These are phyloP conservation scores for Philereme vetulata DNA, from an alignment of 2,888 invertebrate genomes.

Conservation along the genomic window DNA sequence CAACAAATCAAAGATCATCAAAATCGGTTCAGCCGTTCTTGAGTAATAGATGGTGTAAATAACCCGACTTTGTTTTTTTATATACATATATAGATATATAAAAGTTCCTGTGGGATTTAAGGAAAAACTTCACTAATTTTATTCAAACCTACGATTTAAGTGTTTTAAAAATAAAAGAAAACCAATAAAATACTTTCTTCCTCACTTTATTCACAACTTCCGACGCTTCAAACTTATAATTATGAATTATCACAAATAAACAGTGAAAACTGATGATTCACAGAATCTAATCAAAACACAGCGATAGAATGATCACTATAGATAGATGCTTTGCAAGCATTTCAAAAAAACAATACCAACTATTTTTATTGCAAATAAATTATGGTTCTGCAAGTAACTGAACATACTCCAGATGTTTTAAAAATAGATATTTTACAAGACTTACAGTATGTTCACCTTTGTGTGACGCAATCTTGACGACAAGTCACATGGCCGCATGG, in stretches of 20 bases:
- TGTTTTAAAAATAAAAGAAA: slow-evolving; percentile 19
- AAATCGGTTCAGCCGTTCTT: too few species aligned
- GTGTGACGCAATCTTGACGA: slow-evolving; percentile 36
- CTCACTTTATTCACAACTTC: slow-evolving; percentile 58
- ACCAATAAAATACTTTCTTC: slow-evolving; percentile 41
- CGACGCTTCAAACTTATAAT: slow-evolving; percentile 67
- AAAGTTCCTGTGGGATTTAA: too few species aligned
- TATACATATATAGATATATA: too few species aligned
- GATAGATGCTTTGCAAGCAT: slow-evolving; percentile 40
- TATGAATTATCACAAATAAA: slow-evolving; percentile 79
- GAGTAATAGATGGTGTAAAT: too few species aligned
- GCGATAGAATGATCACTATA: slow-evolving; percentile 59
- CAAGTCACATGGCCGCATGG: slow-evolving; percentile 27
- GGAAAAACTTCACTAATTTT: too few species aligned
- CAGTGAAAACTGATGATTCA: slow-evolving; percentile 80
- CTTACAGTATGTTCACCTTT: slow-evolving; percentile 37
- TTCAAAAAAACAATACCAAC: slow-evolving; percentile 27
- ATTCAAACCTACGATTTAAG: neutral
- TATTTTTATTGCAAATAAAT: slow-evolving; percentile 34
- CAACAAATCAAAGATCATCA: too few species aligned
- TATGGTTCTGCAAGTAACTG: slow-evolving; percentile 12
- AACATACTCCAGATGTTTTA: slow-evolving; percentile 13
- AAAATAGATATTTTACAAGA: slow-evolving; percentile 43
- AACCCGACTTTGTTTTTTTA: too few species aligned
- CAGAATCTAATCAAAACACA: slow-evolving; percentile 72